These are phyloP conservation scores for Falco biarmicus DNA, from an alignment of 2,797 vertebrate genomes.

Conservation along the genomic window DNA sequence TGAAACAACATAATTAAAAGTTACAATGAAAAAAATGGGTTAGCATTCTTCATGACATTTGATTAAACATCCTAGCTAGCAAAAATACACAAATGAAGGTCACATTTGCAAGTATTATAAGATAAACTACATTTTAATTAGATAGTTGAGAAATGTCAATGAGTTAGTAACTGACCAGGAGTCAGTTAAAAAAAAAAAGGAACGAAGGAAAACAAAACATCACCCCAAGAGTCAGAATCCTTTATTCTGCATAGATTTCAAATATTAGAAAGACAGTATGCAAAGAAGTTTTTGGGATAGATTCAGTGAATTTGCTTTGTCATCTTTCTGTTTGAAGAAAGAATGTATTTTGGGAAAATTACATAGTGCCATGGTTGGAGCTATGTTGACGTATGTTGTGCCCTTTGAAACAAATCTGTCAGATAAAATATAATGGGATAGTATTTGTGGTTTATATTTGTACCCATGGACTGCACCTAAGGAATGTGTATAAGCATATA, in stretches of 20 bases:
- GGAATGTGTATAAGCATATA: neutral
- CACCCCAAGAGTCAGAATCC: neutral
- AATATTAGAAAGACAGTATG: neutral
- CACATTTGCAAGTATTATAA: constrained; percentile 86
- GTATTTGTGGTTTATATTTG: neutral
- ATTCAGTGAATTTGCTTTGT: neutral
- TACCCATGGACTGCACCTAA: neutral
- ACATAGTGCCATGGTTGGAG: neutral
- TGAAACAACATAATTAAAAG: constrained; percentile 71
- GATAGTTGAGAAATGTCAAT: constrained; percentile 82
- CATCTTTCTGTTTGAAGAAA: neutral
- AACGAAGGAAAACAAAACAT: neutral
- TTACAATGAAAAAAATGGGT: constrained; percentile 57
- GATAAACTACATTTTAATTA: constrained; percentile 80
- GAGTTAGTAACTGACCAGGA: constrained; percentile 74
- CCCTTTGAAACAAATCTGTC: neutral
- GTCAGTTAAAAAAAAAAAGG: neutral
- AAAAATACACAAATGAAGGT: constrained; percentile 81
- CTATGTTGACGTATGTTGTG: neutral
- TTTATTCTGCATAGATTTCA: constrained; percentile 41
- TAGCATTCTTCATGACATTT: constrained; percentile 79
- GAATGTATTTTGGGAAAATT: neutral
- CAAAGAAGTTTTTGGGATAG: neutral
- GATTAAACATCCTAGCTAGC: constrained; percentile 71
- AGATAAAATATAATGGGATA: neutral